These are phyloP conservation scores for Saimiri boliviensis DNA, from an alignment of 2,113 vertebrate genomes.

Conservation along the genomic window DNA sequence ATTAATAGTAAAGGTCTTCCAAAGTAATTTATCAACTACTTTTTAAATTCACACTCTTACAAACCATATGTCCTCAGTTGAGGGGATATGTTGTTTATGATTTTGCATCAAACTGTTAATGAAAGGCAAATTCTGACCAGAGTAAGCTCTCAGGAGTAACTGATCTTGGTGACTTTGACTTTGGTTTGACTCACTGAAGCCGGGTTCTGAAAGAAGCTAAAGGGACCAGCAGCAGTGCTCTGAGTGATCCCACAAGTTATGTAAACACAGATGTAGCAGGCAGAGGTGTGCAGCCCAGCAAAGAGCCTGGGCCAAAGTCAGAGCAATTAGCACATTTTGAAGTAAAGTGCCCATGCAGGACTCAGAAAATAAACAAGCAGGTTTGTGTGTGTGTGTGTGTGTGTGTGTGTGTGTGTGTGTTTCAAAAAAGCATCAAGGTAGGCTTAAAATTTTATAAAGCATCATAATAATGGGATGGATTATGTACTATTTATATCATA, in stretches of 20 bases:
- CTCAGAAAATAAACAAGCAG: constrained; percentile 63
- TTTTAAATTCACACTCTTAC: constrained; percentile 84
- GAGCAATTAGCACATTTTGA: constrained; percentile 50
- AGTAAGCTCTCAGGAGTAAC: constrained; percentile 74
- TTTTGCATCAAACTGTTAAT: constrained; percentile 82
- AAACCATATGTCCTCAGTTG: constrained; percentile 80
- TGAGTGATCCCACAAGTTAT: constrained; percentile 68
- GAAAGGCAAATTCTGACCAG: constrained; percentile 81
- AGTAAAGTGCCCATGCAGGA: neutral
- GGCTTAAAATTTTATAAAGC: constrained; percentile 32
- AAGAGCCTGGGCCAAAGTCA: constrained; percentile 40
- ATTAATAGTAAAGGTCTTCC: constrained; percentile 87
- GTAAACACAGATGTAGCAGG: constrained; percentile 81
- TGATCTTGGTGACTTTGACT: constrained; percentile 74
- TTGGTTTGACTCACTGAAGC: constrained; percentile 75
- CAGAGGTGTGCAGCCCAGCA: constrained; percentile 59
- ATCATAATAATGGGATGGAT: constrained; percentile 8
- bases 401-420: neutral
- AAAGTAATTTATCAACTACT: constrained; percentile 88
- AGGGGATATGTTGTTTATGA: constrained; percentile 71
- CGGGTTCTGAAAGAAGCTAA: constrained; percentile 81
- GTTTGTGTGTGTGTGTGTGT: constrained; percentile 2
- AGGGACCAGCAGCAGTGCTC: constrained; percentile 68
- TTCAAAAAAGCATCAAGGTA: constrained; percentile 36
- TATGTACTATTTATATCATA: neutral